Evolutionary conservation across 2,888 invertebrate genomes (phyloP).

Genomic region (Cataglyphis altisquamis): DNA sequence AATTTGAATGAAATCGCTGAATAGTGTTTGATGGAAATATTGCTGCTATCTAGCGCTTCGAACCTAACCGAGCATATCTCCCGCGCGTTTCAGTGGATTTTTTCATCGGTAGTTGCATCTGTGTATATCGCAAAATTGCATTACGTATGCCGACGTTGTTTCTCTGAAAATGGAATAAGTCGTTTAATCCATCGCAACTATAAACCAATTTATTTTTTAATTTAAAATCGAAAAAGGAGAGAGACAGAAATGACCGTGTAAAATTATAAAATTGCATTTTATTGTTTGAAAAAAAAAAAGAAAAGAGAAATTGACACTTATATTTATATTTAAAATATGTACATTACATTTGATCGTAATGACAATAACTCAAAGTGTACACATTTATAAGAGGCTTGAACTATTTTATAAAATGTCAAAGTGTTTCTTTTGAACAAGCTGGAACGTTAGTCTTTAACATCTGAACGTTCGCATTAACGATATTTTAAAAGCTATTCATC

Average conservation of each 20-base stretch:
- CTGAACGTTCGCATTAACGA: slow-evolving; percentile 7
- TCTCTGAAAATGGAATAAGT: slow-evolving; percentile 4
- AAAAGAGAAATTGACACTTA: background rate
- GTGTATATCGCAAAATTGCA: slow-evolving; percentile 35
- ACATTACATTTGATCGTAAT: background rate
- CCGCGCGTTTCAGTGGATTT: slow-evolving; percentile 33
- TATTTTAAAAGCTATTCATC: background rate
- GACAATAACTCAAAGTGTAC: background rate
- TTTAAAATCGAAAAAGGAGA: background rate
- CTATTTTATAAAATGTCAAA: background rate
- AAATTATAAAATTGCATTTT: background rate
- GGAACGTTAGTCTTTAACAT: background rate
- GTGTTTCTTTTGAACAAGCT: background rate
- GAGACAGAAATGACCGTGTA: background rate
- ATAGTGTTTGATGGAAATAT: slow-evolving; percentile 6
- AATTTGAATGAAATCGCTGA: slow-evolving; percentile 31
- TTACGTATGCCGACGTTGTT: slow-evolving; percentile 29
- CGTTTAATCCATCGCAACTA: background rate
- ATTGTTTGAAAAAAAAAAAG: background rate
- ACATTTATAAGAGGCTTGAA: background rate
- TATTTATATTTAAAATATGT: background rate
- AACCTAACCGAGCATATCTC: slow-evolving; percentile 32
- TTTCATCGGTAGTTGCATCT: slow-evolving; percentile 23
- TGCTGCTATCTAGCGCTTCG: background rate
- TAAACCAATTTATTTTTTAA: background rate